Evolutionary conservation across 2,797 vertebrate species (phyloP).

Genomic region (Tachyglossus aculeatus): DNA sequence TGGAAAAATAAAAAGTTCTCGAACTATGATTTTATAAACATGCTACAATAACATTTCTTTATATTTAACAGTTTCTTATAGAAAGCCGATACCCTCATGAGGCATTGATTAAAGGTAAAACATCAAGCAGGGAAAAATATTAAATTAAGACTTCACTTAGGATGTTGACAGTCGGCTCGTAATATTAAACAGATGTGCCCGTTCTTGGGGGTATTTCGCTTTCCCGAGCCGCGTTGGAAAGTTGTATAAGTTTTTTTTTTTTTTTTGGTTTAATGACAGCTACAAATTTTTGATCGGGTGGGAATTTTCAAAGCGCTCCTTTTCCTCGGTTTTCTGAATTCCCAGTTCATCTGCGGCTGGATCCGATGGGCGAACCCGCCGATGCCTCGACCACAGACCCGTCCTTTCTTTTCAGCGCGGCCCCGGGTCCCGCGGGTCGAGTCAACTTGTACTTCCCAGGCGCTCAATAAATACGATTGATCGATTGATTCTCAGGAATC

Average conservation of each 20-base stretch:
- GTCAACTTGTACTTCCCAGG: too few relatives aligned
- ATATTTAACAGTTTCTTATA: conserved; percentile 94
- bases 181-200: conserved; percentile 96
- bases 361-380: conserved; percentile 27
- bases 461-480: too few relatives aligned
- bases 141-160: conserved; percentile 98
- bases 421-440: too few relatives aligned
- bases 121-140: conserved; percentile 98
- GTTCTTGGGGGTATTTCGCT: conserved; percentile 77
- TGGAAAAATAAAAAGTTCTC: conserved; percentile 85
- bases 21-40: conserved; percentile 98
- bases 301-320: conserved; percentile 70
- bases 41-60: conserved; percentile 98
- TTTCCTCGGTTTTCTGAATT: conserved; percentile 63
- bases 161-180: conserved; percentile 93
- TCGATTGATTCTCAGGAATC: conserved; percentile 52
- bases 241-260: conserved; percentile 58
- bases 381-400: conserved; percentile 20
- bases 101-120: conserved; percentile 98
- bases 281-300: conserved; percentile 79
- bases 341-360: conserved; percentile 43
- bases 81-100: conserved; percentile 95
- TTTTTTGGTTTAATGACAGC: conserved; percentile 71
- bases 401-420: conserved; percentile 39
- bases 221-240: conserved; percentile 73